Percentiles rank a stretch among this genome's conserved stretches.
These are phyloP conservation scores for Tapirus indicus DNA, from an alignment of 2,797 vertebrate genomes.

Conservation along the genomic window DNA sequence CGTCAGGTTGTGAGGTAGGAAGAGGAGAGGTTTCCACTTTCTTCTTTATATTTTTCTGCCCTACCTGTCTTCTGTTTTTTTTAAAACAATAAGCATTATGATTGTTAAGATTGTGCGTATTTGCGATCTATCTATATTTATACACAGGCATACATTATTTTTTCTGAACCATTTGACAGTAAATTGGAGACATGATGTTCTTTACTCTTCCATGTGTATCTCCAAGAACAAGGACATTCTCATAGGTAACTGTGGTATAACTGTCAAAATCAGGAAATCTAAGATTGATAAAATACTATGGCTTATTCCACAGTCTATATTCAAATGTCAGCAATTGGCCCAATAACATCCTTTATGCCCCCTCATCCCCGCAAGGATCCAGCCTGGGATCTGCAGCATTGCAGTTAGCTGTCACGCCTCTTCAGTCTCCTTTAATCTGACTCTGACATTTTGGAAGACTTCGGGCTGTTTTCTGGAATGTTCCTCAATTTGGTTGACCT, in stretches of 20 bases:
- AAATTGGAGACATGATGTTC: not conserved
- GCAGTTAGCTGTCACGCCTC: not conserved
- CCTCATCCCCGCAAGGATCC: not conserved
- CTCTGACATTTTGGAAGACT: not conserved
- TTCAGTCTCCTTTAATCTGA: not conserved
- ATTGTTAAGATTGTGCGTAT: not conserved
- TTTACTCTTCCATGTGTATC: not conserved
- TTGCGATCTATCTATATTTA: not conserved
- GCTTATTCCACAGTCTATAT: not conserved
- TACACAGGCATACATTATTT: not conserved
- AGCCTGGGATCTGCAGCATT: not conserved
- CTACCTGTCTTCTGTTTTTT: not conserved
- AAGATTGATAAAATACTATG: not conserved
- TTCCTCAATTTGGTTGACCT: not conserved
- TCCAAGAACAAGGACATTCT: not conserved
- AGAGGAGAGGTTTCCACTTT: not conserved
- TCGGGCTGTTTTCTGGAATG: not conserved
- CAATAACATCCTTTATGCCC: not conserved
- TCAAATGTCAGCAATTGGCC: not conserved
- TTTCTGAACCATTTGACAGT: not conserved
- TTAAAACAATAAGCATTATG: not conserved
- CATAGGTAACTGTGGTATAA: not conserved
- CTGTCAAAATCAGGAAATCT: not conserved
- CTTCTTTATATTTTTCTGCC: not conserved
- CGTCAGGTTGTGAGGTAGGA: not conserved